Conservation (phyloP, 2,113 vertebrate species). For the Myanophis thanlyinensis region DNA sequence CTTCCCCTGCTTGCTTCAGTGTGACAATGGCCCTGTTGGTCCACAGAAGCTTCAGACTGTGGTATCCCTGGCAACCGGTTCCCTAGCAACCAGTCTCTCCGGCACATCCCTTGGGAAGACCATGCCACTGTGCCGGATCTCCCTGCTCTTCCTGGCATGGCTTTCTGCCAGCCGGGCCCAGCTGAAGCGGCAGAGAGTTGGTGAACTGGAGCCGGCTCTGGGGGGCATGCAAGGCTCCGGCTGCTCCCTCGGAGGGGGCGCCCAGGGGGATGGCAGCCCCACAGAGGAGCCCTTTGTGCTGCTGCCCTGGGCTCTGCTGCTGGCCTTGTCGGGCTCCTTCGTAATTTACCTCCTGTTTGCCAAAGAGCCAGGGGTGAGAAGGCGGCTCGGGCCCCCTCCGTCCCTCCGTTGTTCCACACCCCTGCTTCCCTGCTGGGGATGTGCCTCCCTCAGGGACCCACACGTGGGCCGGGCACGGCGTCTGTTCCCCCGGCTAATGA, state of each 20-base stretch:
- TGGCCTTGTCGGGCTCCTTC: background rate
- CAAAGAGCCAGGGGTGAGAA: background rate
- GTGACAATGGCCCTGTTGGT: background rate
- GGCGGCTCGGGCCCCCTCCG: background rate
- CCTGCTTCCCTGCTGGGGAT: background rate
- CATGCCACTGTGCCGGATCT: background rate
- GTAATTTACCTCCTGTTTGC: background rate
- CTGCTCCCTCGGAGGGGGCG: accelerated
- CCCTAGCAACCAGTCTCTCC: background rate
- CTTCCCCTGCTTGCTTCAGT: background rate
- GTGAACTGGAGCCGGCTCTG: background rate
- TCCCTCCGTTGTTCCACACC: background rate
- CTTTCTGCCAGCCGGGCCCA: background rate
- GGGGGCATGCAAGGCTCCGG: accelerated
- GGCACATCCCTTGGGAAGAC: background rate
- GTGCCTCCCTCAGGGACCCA: background rate
- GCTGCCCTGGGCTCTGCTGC: background rate
- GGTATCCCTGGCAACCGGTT: background rate
- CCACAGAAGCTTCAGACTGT: background rate
- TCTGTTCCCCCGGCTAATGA: background rate
- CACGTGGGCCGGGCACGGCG: background rate
- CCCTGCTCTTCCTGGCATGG: background rate
- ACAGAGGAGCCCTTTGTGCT: background rate
- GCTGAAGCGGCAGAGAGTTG: background rate
- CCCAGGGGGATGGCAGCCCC: accelerated